These are phyloP conservation scores for Drosophila prostipennis DNA, from an alignment of 2,888 invertebrate genomes.

Conservation along the genomic window DNA sequence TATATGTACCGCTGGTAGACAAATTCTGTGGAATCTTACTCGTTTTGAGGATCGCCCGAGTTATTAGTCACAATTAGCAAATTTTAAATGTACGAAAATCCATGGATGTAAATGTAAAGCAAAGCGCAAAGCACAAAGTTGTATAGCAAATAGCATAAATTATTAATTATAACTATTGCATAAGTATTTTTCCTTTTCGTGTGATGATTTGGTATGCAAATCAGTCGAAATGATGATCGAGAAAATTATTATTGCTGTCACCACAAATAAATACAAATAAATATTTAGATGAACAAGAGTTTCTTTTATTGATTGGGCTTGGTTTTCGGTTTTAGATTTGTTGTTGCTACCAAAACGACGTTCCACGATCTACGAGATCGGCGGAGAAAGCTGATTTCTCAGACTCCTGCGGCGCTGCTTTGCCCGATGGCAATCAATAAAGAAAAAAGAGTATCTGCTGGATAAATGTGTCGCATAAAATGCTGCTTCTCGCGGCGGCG, in stretches of 20 bases:
- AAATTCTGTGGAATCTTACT: slow-evolving; percentile 53
- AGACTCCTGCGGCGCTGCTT: slow-evolving; percentile 34
- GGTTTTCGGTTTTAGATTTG: slow-evolving; percentile 40
- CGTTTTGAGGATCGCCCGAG: slow-evolving; percentile 40
- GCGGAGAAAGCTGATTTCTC: slow-evolving; percentile 39
- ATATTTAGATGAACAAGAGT: slow-evolving; percentile 64
- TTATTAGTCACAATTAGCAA: slow-evolving; percentile 82
- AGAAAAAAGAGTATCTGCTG: slow-evolving; percentile 12
- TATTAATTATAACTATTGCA: slow-evolving; percentile 48
- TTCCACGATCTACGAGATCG: slow-evolving; percentile 18
- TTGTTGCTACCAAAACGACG: background rate
- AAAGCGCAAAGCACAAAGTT: slow-evolving; percentile 31
- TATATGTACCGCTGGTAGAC: slow-evolving; percentile 13
- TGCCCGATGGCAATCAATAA: slow-evolving; percentile 35
- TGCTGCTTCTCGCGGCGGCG: slow-evolving; percentile 21
- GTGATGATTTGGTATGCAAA: slow-evolving; percentile 63
- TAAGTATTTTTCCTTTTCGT: slow-evolving; percentile 48
- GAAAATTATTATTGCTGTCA: slow-evolving; percentile 51
- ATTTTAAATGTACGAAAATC: slow-evolving; percentile 50
- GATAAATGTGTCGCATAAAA: slow-evolving; percentile 43
- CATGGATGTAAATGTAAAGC: slow-evolving; percentile 44
- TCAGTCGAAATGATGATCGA: slow-evolving; percentile 40
- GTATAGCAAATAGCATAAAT: slow-evolving; percentile 77
- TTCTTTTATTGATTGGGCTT: slow-evolving; percentile 50
- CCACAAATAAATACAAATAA: slow-evolving; percentile 65